Conservation (phyloP, 2,113 vertebrate species). For the Notarius quadriscutis region DNA sequence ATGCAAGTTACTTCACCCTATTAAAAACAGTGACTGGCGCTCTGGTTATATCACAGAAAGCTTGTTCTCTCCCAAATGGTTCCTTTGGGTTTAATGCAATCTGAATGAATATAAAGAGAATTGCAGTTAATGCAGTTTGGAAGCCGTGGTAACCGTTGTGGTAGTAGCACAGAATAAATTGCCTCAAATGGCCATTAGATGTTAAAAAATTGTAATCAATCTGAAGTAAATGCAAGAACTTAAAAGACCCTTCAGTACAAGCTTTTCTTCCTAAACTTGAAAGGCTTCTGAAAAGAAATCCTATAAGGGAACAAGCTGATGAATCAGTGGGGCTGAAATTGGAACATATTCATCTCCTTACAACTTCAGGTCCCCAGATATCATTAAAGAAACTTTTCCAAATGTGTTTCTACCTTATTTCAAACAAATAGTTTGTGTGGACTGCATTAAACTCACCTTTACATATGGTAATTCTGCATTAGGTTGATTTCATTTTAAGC, state of each 20-base stretch:
- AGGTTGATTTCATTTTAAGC: constrained; percentile 46
- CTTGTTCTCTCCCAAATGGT: neutral
- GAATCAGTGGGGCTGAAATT: constrained; percentile 3
- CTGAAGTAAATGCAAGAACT: neutral
- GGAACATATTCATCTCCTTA: neutral
- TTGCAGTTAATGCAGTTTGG: constrained; percentile 11
- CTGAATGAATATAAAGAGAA: constrained; percentile 3
- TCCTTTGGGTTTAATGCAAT: neutral
- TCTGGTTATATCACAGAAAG: neutral
- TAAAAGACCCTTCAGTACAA: neutral
- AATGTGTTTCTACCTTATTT: constrained; percentile 8
- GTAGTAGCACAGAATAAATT: neutral
- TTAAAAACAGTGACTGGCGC: neutral
- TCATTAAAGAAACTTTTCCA: constrained; percentile 23
- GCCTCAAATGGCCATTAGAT: neutral
- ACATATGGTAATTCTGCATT: constrained; percentile 48
- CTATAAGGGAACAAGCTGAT: neutral
- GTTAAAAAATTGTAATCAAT: constrained; percentile 5
- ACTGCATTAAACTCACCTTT: constrained; percentile 42
- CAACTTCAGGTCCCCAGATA: constrained; percentile 1
- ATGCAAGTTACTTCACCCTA: neutral
- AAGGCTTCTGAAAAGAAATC: neutral
- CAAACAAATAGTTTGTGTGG: constrained; percentile 35
- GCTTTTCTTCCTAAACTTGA: constrained; percentile 12
- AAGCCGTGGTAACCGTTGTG: neutral